phyloP scores from a whole-genome alignment of 2,888 invertebrate genomes.

The Rotaria macrura region DNA sequence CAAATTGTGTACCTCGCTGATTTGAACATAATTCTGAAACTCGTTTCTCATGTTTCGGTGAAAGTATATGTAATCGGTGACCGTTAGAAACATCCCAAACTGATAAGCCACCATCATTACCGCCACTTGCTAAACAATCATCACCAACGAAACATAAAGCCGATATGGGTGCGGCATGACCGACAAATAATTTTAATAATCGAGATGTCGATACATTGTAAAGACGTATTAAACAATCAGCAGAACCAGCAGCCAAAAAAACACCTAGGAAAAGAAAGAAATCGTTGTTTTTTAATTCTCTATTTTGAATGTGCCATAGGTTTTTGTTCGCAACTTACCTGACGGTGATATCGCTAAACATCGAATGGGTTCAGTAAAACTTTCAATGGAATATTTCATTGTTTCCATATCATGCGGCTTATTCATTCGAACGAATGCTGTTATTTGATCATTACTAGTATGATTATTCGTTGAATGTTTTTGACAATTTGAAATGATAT shows the following conservation, averaged over 20 bases:
- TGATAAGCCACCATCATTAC: slow-evolving; percentile 42
- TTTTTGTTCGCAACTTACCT: slow-evolving; percentile 31
- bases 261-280: not conserved
- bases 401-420: slow-evolving; percentile 22
- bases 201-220: slow-evolving; percentile 42
- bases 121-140: slow-evolving; percentile 42
- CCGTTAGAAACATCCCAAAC: slow-evolving; percentile 45
- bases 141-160: slow-evolving; percentile 45
- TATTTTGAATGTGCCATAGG: not conserved
- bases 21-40: slow-evolving; percentile 44
- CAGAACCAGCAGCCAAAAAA: slow-evolving; percentile 41
- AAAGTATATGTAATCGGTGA: slow-evolving; percentile 42
- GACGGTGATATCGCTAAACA: slow-evolving; percentile 43
- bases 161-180: slow-evolving; percentile 39
- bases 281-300: too few species aligned
- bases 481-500: not conserved
- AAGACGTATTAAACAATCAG: slow-evolving; percentile 42
- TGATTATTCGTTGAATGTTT: not conserved
- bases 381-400: slow-evolving; percentile 22
- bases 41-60: slow-evolving; percentile 43
- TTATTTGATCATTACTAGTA: not conserved
- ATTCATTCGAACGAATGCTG: slow-evolving; percentile 27
- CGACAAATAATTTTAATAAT: slow-evolving; percentile 36
- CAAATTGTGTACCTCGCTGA: slow-evolving; percentile 40
- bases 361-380: slow-evolving; percentile 39